Conservation (phyloP, 2,888 invertebrate genomes). For the Dastarcus helophoroides region DNA sequence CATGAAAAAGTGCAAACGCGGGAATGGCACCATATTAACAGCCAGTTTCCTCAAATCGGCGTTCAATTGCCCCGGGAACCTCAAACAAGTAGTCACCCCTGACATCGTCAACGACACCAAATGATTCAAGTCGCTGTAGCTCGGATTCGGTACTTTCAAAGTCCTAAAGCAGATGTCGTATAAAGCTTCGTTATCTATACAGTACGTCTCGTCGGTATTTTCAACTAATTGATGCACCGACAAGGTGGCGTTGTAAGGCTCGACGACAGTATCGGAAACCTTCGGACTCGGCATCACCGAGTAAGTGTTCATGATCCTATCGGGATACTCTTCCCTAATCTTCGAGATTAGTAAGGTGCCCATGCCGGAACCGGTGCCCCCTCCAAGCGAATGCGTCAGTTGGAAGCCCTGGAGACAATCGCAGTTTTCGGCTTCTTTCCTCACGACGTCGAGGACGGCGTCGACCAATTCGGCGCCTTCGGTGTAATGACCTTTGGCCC, state of each 20-base stretch:
- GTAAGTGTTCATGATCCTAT: slow-evolving; percentile 79
- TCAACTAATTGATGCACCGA: slow-evolving; percentile 80
- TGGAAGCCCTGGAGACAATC: slow-evolving; percentile 88
- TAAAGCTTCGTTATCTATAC: slow-evolving; percentile 70
- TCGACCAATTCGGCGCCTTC: slow-evolving; percentile 81
- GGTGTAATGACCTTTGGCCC: slow-evolving; percentile 85
- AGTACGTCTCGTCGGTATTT: slow-evolving; percentile 82
- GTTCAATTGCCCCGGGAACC: slow-evolving; percentile 88
- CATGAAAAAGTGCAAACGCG: slow-evolving; percentile 92
- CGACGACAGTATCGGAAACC: slow-evolving; percentile 70
- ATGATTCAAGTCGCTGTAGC: slow-evolving; percentile 84
- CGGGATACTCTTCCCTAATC: slow-evolving; percentile 84
- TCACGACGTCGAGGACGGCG: slow-evolving; percentile 71
- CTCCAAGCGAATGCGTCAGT: slow-evolving; percentile 71
- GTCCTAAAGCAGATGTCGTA: slow-evolving; percentile 84
- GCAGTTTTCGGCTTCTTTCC: slow-evolving; percentile 83
- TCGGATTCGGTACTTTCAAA: slow-evolving; percentile 73
- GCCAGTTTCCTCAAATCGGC: slow-evolving; percentile 85
- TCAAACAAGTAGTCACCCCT: slow-evolving; percentile 72
- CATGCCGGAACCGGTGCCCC: slow-evolving; percentile 71
- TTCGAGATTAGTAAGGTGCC: slow-evolving; percentile 79
- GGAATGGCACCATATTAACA: slow-evolving; percentile 97
- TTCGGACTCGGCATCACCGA: slow-evolving; percentile 68
- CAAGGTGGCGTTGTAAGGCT: slow-evolving; percentile 79
- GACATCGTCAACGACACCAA: slow-evolving; percentile 77